Evolutionary conservation across 2,888 invertebrate species (phyloP).

Genomic region (Panopea generosa): DNA sequence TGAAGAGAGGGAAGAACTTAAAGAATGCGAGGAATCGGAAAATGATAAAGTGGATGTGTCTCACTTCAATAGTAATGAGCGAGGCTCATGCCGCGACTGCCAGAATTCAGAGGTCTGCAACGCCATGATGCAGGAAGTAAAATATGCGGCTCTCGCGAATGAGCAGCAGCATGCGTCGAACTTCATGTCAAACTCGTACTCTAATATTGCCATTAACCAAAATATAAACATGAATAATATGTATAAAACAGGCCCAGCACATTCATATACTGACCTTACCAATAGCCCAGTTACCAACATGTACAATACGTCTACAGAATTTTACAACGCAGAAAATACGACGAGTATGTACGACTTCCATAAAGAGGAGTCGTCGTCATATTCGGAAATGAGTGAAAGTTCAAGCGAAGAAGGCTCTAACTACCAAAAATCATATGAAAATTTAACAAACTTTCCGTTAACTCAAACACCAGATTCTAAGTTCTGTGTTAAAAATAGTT

Average conservation of each 20-base stretch:
- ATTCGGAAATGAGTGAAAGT: conserved; percentile 84
- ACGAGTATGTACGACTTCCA: conserved; percentile 76
- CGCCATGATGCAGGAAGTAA: conserved; percentile 82
- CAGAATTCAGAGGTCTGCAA: conserved; percentile 83
- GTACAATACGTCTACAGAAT: conserved; percentile 48
- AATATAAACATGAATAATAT: conserved; percentile 48
- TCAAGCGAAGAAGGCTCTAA: conserved; percentile 78
- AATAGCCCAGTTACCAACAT: conserved; percentile 43
- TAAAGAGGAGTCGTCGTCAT: conserved; percentile 83
- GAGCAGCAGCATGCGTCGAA: conserved; percentile 67
- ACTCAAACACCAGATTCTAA: conserved; percentile 30
- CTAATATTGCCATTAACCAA: conserved; percentile 33
- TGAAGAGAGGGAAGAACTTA: conserved; percentile 37
- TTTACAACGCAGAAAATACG: conserved; percentile 80
- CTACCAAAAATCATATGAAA: conserved; percentile 74
- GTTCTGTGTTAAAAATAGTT: conserved; percentile 31
- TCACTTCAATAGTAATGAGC: conserved; percentile 84
- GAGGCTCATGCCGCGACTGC: conserved; percentile 84
- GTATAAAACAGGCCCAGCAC: conserved; percentile 37
- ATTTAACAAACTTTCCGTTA: conserved; percentile 46
- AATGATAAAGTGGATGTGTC: conserved; percentile 86
- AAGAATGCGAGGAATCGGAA: conserved; percentile 25
- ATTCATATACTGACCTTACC: conserved; percentile 54
- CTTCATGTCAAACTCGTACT: conserved; percentile 50
- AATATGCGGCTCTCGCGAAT: conserved; percentile 70